phyloP scores from a whole-genome alignment of 2,888 invertebrate genomes.

The Onchidella celtica region DNA sequence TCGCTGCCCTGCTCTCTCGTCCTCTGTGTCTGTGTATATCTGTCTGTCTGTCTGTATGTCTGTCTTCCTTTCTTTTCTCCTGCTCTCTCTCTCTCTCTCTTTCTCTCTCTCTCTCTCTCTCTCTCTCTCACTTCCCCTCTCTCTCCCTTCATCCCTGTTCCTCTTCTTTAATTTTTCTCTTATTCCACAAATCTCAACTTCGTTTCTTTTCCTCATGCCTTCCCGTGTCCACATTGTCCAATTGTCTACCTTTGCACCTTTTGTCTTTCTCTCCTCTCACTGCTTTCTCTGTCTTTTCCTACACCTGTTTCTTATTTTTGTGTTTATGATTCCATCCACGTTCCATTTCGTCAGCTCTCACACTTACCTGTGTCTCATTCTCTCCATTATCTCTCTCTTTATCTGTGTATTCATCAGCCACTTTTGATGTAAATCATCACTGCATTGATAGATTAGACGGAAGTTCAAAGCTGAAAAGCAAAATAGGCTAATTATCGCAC shows the following conservation, averaged over 20 bases:
- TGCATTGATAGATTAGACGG: too few species aligned
- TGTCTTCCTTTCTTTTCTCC: too few species aligned
- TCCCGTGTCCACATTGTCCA: too few species aligned
- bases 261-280: constrained; percentile 15
- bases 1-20: neutral
- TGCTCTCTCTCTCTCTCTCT: constrained; percentile 10
- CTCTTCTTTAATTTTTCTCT: neutral
- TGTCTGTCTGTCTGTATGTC: neutral
- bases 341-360: too few species aligned
- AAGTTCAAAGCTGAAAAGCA: too few species aligned
- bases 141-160: neutral
- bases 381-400: too few species aligned
- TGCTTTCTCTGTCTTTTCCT: neutral
- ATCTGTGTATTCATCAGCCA: too few species aligned
- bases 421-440: too few species aligned
- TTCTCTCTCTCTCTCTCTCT: constrained; percentile 5
- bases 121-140: constrained; percentile 10
- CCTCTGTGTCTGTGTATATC: constrained; percentile 7
- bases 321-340: too few species aligned
- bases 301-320: neutral
- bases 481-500: too few species aligned
- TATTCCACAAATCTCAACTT: neutral
- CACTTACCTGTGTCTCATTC: too few species aligned
- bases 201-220: too few species aligned
- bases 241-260: neutral